Conservation (phyloP, 2,113 vertebrate genomes). For the Epinephelus lanceolatus region DNA sequence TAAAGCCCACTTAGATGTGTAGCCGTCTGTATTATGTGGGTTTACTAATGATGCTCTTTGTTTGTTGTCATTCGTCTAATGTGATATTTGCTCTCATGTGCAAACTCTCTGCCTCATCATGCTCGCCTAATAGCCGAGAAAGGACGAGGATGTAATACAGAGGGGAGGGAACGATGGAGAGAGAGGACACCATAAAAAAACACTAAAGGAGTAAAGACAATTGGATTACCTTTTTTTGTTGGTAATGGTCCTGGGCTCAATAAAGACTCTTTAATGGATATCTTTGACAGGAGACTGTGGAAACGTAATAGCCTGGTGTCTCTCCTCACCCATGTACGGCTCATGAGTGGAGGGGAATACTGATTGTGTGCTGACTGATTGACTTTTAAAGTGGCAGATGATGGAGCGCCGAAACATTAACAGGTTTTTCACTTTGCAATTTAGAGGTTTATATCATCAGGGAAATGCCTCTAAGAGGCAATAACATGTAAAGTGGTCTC, state of each 20-base stretch:
- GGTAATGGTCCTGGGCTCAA: constrained; percentile 37
- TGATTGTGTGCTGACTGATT: constrained; percentile 59
- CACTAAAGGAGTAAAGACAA: constrained; percentile 44
- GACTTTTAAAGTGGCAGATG: constrained; percentile 60
- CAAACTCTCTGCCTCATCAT: constrained; percentile 20
- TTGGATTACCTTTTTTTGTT: constrained; percentile 35
- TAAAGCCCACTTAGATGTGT: constrained; percentile 19
- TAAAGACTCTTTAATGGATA: constrained; percentile 59
- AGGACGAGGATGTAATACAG: not conserved
- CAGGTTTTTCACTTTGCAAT: constrained; percentile 64
- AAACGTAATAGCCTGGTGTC: constrained; percentile 12
- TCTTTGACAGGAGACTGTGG: constrained; percentile 31
- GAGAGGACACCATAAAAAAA: constrained; percentile 23
- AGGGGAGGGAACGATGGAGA: constrained; percentile 4
- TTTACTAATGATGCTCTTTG: constrained; percentile 36
- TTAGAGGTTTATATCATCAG: constrained; percentile 57
- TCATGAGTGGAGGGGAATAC: constrained; percentile 25
- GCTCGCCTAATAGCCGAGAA: not conserved
- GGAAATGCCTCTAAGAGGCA: constrained; percentile 59
- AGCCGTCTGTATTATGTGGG: not conserved
- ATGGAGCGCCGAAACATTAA: constrained; percentile 53
- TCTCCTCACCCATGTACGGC: constrained; percentile 23
- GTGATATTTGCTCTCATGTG: constrained; percentile 40
- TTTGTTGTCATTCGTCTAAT: constrained; percentile 41
- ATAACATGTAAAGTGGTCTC: constrained; percentile 65